A percentile compares a stretch with the other conserved stretches of the same genome.
phyloP scores from a whole-genome alignment of 2,113 vertebrate genomes.

The Ptychochromis oligacanthus region DNA sequence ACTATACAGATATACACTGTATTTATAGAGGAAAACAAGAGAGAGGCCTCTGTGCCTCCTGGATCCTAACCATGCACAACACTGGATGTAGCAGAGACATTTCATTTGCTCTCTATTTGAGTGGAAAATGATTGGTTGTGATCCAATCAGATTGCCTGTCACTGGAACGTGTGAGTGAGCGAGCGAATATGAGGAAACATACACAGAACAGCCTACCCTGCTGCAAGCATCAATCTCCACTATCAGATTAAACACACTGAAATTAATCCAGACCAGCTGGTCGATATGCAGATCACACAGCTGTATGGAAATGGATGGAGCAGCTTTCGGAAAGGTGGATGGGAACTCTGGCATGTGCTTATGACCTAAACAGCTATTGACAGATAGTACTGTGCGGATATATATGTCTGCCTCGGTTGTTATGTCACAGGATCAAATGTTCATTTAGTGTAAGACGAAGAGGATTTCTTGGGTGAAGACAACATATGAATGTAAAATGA shows the following conservation, averaged over 20 bases:
- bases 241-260: slow-evolving; percentile 62
- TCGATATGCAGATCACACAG: slow-evolving; percentile 48
- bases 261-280: slow-evolving; percentile 60
- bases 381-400: neutral
- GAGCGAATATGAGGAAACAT: slow-evolving; percentile 43
- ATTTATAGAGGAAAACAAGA: neutral
- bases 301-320: slow-evolving; percentile 45
- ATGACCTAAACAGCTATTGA: neutral
- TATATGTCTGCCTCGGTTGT: slow-evolving; percentile 3
- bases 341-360: neutral
- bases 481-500: slow-evolving; percentile 45
- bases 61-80: slow-evolving; percentile 47
- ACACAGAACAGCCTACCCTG: slow-evolving; percentile 35
- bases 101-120: slow-evolving; percentile 71
- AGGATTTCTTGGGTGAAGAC: slow-evolving; percentile 1
- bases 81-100: slow-evolving; percentile 45
- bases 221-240: slow-evolving; percentile 59
- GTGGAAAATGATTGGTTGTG: slow-evolving; percentile 70
- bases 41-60: slow-evolving; percentile 15
- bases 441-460: slow-evolving; percentile 18
- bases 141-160: slow-evolving; percentile 68
- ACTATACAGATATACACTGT: neutral
- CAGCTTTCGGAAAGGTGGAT: slow-evolving; percentile 47
- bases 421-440: slow-evolving; percentile 6
- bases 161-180: slow-evolving; percentile 42